Conservation (phyloP, 2,113 vertebrate genomes). For the Empidonax traillii region DNA sequence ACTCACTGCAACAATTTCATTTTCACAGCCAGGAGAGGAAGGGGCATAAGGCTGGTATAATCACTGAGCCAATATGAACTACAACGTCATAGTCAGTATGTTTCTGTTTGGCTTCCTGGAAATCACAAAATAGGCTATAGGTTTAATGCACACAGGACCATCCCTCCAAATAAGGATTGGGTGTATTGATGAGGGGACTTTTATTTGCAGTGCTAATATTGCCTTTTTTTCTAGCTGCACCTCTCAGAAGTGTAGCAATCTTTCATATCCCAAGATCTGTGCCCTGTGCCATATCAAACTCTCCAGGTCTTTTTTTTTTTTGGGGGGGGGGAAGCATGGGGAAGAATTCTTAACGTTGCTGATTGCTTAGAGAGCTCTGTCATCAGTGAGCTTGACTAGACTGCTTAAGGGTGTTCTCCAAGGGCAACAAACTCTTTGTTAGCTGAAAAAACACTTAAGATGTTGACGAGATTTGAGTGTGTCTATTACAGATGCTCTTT, state of each 20-base stretch:
- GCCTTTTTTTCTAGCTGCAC: neutral
- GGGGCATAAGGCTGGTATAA: neutral
- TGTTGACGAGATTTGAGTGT: neutral
- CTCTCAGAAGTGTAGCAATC: neutral
- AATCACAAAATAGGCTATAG: neutral
- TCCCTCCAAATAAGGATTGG: neutral
- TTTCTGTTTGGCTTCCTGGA: neutral
- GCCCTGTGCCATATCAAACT: neutral
- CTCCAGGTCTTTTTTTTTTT: neutral
- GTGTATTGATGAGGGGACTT: neutral
- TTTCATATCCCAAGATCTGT: neutral
- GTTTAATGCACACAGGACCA: neutral
- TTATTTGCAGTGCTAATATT: neutral
- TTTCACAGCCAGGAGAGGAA: neutral
- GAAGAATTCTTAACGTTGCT: neutral
- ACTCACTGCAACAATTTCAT: neutral
- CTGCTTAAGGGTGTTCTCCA: neutral
- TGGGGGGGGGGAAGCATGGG: neutral
- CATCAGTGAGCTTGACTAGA: neutral
- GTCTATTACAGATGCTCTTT: neutral
- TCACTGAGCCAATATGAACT: neutral
- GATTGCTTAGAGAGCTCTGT: neutral
- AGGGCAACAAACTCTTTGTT: neutral
- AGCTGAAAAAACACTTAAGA: neutral
- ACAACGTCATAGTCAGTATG: rapidly evolving